Conservation (phyloP, 37 sponge, comb jelly and placozoan genomes). For the Corticium candelabrum region DNA sequence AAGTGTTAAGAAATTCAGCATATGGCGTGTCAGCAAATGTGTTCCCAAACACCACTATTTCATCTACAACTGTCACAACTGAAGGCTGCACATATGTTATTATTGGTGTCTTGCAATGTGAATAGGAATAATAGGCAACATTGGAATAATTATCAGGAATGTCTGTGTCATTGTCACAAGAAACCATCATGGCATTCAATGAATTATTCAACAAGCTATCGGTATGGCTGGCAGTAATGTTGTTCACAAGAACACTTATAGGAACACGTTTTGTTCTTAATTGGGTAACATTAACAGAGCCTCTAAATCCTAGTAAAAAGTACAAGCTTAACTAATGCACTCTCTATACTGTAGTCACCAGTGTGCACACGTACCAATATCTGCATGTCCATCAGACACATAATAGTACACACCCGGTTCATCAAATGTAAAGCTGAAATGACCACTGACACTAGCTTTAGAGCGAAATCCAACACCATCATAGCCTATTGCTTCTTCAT, state of each 20-base stretch:
- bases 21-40: background rate
- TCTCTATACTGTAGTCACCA: background rate
- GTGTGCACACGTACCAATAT: constrained; percentile 70
- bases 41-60: background rate
- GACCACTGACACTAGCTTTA: constrained; percentile 19
- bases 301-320: background rate
- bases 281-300: background rate
- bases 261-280: background rate
- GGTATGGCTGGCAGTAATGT: background rate
- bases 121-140: background rate
- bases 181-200: too few species aligned
- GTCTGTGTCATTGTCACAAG: too few species aligned
- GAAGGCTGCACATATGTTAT: background rate
- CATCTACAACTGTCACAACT: background rate
- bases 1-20: background rate
- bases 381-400: constrained; percentile 47
- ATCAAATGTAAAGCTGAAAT: constrained; percentile 45
- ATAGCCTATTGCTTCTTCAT: constrained; percentile 14
- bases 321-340: background rate
- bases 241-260: background rate
- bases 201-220: background rate
- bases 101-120: background rate
- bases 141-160: background rate
- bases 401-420: constrained; percentile 54
- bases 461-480: constrained; percentile 45